Evolutionary conservation across 37 sponge, comb jelly and placozoan genomes (phyloP).

Genomic region (Chondrosia reniformis): DNA sequence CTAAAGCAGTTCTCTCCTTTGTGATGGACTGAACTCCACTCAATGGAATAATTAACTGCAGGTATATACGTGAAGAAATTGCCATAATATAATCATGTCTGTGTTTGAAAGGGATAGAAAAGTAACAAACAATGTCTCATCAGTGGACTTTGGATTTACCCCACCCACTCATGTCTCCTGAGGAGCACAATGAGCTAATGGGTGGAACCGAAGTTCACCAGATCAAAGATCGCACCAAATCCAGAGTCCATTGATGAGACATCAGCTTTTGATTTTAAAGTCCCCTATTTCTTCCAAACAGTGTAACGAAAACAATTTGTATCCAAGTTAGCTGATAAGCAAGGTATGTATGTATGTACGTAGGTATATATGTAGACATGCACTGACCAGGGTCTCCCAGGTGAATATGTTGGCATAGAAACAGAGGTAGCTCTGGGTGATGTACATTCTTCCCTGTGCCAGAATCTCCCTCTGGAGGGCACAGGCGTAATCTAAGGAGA

Average conservation of each 20-base stretch:
- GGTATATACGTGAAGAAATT: background rate
- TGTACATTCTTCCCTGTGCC: slow-evolving; percentile 87
- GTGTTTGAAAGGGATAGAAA: background rate
- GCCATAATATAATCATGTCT: background rate
- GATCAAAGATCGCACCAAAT: background rate
- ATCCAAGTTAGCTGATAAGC: no score
- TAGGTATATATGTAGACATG: background rate
- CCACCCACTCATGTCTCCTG: no score
- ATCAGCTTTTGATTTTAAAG: no score
- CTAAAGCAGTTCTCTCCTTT: slow-evolving; percentile 93
- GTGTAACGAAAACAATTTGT: no score
- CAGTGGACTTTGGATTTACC: no score
- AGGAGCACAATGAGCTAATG: no score
- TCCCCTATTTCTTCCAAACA: no score
- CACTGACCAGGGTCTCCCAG: slow-evolving; percentile 85
- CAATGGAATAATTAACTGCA: slow-evolving; percentile 84
- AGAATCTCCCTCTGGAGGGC: slow-evolving; percentile 91
- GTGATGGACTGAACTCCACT: slow-evolving; percentile 67
- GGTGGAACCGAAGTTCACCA: background rate
- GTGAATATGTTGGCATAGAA: slow-evolving; percentile 99
- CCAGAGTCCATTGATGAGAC: background rate
- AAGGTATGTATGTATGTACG: no score
- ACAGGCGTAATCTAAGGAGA: slow-evolving; percentile 88
- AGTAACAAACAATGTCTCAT: background rate
- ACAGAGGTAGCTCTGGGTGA: slow-evolving; percentile 93